Percentiles rank a stretch among this genome's conserved stretches.
Evolutionary conservation across 2,113 vertebrate species (phyloP).

Genomic region (Chamaea fasciata): DNA sequence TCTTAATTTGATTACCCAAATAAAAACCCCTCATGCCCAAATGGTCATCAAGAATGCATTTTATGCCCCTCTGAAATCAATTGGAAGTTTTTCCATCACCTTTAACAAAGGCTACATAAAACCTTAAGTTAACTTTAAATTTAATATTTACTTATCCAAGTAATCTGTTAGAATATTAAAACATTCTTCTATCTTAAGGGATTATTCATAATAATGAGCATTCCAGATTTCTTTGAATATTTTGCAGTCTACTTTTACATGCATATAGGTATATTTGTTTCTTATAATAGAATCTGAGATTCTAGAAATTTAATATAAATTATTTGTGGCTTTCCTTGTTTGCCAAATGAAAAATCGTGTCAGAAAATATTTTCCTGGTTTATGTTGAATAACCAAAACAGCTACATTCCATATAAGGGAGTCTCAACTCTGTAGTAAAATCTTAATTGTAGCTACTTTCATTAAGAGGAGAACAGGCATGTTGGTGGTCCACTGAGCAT

Average conservation of each 20-base stretch:
- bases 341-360: not conserved
- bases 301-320: not conserved
- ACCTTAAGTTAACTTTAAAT: not conserved
- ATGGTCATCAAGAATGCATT: not conserved
- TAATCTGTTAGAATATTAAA: not conserved
- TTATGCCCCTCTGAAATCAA: not conserved
- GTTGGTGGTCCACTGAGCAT: not conserved
- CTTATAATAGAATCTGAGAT: not conserved
- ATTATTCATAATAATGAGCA: not conserved
- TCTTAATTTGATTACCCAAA: not conserved
- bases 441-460: not conserved
- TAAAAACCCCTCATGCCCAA: not conserved
- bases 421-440: not conserved
- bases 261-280: not conserved
- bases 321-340: rapidly evolving
- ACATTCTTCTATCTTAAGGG: not conserved
- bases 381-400: not conserved
- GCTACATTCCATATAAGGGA: not conserved
- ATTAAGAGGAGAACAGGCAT: not conserved
- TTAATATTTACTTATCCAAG: not conserved
- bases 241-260: not conserved
- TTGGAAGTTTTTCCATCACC: not conserved
- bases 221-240: not conserved
- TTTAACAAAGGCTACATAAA: not conserved
- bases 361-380: not conserved